phyloP scores from a whole-genome alignment of 1,140 invertebrate genomes.

The Lerema accius region DNA sequence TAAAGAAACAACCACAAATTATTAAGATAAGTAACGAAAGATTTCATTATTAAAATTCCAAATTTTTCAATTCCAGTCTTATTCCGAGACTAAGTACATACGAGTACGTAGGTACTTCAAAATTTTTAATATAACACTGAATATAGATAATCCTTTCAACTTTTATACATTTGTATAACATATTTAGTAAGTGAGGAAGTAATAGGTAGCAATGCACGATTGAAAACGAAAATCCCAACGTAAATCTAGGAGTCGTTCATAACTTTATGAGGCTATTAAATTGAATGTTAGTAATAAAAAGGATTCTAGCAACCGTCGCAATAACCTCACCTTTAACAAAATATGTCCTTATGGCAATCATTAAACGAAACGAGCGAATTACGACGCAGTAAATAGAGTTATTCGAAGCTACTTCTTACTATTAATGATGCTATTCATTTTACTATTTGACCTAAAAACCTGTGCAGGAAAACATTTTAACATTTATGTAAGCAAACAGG shows the following conservation, averaged over 20 bases:
- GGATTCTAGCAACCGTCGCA: conserved; percentile 12
- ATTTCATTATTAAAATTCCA: too few species aligned
- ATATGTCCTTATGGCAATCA: conserved; percentile 21
- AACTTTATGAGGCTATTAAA: conserved; percentile 4
- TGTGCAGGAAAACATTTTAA: too few species aligned
- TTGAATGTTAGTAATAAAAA: conserved; percentile 16
- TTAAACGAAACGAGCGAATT: conserved; percentile 16
- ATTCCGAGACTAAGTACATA: too few species aligned
- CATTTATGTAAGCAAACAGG: too few species aligned
- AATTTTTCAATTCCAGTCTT: too few species aligned
- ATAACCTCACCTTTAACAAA: conserved; percentile 19
- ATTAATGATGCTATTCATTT: conserved; percentile 18
- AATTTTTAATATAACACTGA: too few species aligned
- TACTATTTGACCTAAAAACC: conserved; percentile 24
- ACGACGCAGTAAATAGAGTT: conserved; percentile 28
- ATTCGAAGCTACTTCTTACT: conserved; percentile 7
- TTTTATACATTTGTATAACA: too few species aligned
- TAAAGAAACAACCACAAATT: too few species aligned
- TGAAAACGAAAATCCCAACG: background rate
- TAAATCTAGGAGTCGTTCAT: background rate
- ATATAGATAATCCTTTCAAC: too few species aligned
- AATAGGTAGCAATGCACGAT: background rate
- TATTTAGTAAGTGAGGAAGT: too few species aligned
- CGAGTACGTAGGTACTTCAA: too few species aligned
- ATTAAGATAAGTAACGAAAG: too few species aligned